phyloP scores from a whole-genome alignment of 2,797 vertebrate genomes.

The Sebastes oblongus region DNA sequence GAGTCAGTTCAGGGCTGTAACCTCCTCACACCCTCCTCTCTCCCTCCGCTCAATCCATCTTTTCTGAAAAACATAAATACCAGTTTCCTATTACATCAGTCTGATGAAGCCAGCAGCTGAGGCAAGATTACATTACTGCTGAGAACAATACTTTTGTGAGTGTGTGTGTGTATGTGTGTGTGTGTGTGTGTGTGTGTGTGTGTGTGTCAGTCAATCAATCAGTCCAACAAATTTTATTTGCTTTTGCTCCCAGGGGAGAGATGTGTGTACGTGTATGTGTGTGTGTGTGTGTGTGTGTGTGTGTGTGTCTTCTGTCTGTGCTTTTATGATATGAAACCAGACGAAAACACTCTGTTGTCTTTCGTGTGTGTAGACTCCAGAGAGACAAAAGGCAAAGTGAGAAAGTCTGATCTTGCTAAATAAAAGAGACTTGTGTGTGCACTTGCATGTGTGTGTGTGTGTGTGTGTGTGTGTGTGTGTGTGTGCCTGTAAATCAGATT shows the following conservation, averaged over 20 bases:
- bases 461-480: constrained; percentile 20
- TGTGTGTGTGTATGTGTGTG: background rate
- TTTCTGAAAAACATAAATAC: constrained; percentile 76
- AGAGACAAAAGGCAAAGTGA: constrained; percentile 13
- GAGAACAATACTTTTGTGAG: constrained; percentile 50
- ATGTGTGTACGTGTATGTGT: background rate
- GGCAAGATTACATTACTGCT: constrained; percentile 74
- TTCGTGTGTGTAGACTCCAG: background rate
- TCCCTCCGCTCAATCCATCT: constrained; percentile 54
- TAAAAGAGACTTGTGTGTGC: constrained; percentile 8
- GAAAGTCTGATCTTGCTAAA: constrained; percentile 14
- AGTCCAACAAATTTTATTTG: constrained; percentile 43
- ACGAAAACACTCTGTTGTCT: background rate
- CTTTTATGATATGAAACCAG: constrained; percentile 2
- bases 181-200: background rate
- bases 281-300: background rate
- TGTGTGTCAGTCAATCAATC: constrained; percentile 44
- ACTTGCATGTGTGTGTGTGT: constrained; percentile 20
- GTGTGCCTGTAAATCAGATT: constrained; percentile 65
- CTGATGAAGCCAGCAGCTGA: constrained; percentile 75
- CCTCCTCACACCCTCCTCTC: constrained; percentile 35
- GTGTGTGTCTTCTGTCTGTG: background rate
- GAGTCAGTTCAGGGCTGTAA: constrained; percentile 62
- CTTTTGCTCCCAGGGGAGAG: constrained; percentile 16
- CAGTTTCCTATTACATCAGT: constrained; percentile 78